These are phyloP conservation scores for Crotalus tigris DNA, from an alignment of 2,113 vertebrate species.

Conservation along the genomic window DNA sequence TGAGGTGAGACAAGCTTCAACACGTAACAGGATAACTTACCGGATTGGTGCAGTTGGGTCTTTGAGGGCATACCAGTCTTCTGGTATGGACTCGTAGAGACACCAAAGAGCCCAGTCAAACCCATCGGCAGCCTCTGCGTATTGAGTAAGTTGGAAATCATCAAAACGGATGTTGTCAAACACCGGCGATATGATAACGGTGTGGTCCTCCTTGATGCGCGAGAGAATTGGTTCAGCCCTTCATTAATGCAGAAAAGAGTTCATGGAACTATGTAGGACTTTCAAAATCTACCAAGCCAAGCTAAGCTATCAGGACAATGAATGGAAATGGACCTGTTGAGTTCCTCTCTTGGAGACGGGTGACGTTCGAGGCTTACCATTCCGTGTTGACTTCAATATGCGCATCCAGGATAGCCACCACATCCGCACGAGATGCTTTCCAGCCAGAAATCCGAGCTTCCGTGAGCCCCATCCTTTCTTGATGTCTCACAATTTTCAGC, in stretches of 20 bases:
- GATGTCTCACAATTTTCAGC: conserved; percentile 62
- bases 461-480: conserved; percentile 69
- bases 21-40: conserved; percentile 11
- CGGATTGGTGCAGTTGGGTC: conserved; percentile 50
- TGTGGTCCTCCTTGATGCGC: conserved; percentile 55
- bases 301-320: no score
- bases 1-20: background rate
- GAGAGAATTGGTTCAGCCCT: conserved; percentile 59
- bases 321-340: no score
- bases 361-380: conserved; percentile 47
- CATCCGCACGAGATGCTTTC: conserved; percentile 67
- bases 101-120: conserved; percentile 62
- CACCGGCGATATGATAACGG: conserved; percentile 46
- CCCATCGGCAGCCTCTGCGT: conserved; percentile 32
- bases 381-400: conserved; percentile 75
- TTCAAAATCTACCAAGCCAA: no score
- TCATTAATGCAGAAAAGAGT: background rate
- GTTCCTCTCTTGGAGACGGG: no score
- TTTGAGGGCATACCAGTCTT: conserved; percentile 29
- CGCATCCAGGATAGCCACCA: conserved; percentile 78
- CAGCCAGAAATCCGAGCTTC: conserved; percentile 71
- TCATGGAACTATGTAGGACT: no score
- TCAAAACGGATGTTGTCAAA: conserved; percentile 60
- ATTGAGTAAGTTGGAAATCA: conserved; percentile 38
- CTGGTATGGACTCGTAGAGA: conserved; percentile 31